These are phyloP conservation scores for Oncopodura yosiiana DNA, from an alignment of 1,140 invertebrate species.

Conservation along the genomic window DNA sequence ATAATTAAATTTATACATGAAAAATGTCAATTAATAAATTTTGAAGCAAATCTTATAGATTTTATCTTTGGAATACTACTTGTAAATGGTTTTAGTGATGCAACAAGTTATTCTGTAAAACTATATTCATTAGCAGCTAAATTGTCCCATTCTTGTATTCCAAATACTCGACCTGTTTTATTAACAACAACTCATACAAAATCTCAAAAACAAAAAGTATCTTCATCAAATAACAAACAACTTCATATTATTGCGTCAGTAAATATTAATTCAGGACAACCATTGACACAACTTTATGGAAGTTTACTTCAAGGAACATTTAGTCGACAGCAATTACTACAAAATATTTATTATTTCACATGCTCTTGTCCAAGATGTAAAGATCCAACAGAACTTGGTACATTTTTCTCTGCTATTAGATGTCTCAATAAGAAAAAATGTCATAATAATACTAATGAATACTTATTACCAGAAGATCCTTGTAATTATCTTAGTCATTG, in stretches of 20 bases:
- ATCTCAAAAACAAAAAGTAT: not conserved
- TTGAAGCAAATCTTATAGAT: slow-evolving; percentile 4
- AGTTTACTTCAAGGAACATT: slow-evolving; percentile 29
- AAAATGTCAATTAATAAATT: not conserved
- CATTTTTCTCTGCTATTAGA: slow-evolving; percentile 28
- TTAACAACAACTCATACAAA: not conserved
- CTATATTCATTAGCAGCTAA: not conserved
- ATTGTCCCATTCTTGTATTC: slow-evolving; percentile 1
- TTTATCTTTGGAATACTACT: slow-evolving; percentile 6
- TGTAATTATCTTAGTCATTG: not conserved
- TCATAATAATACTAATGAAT: not conserved
- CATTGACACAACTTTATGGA: slow-evolving; percentile 12
- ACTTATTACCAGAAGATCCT: slow-evolving; percentile 2
- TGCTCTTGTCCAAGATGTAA: slow-evolving; percentile 37
- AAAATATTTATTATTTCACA: slow-evolving; percentile 37
- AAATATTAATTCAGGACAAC: slow-evolving; percentile 2
- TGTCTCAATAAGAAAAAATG: slow-evolving; percentile 14
- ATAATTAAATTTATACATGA: slow-evolving; percentile 6
- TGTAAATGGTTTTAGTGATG: slow-evolving; percentile 3
- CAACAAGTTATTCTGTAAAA: slow-evolving; percentile 1
- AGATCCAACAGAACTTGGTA: slow-evolving; percentile 36
- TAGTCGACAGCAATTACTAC: slow-evolving; percentile 35
- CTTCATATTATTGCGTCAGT: slow-evolving; percentile 2
- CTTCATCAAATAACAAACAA: not conserved
- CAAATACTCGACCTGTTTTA: not conserved